phyloP scores from a whole-genome alignment of 2,797 vertebrate genomes.

The Lepilemur septentrionalis region DNA sequence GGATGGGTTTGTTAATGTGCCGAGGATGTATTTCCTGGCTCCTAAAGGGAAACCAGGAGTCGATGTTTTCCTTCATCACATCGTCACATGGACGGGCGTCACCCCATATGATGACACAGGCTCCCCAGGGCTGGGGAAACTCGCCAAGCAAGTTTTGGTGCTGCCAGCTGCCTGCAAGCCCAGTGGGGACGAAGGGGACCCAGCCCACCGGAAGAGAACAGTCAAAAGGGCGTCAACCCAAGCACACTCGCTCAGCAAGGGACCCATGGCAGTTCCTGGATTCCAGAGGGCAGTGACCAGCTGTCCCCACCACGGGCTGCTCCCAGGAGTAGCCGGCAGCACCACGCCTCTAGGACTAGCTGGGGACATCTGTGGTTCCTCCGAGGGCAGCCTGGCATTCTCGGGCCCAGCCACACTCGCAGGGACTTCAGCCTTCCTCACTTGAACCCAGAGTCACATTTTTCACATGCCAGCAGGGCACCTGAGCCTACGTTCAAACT shows the following conservation, averaged over 20 bases:
- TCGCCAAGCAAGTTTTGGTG: not conserved
- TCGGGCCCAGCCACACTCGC: fast-evolving
- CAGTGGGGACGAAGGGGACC: fast-evolving
- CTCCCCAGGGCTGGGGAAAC: not conserved
- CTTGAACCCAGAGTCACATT: fast-evolving
- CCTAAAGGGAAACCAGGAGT: not conserved
- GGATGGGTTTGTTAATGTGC: fast-evolving
- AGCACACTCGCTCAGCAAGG: not conserved
- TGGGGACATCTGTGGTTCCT: not conserved
- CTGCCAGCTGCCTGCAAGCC: fast-evolving
- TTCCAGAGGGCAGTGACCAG: not conserved
- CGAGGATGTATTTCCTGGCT: not conserved
- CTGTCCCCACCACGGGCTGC: not conserved
- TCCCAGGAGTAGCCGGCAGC: fast-evolving
- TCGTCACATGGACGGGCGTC: fast-evolving
- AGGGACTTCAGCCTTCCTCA: not conserved
- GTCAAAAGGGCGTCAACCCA: fast-evolving
- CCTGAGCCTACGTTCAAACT: not conserved
- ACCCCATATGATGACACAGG: not conserved
- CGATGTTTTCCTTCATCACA: not conserved
- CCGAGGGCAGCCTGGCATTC: not conserved
- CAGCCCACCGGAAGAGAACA: fast-evolving
- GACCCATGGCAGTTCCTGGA: not conserved
- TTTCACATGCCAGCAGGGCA: fast-evolving
- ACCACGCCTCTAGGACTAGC: fast-evolving